Base-by-base conservation (phyloP, 2,888 invertebrate species). In the Syritta pipiens region DNA sequence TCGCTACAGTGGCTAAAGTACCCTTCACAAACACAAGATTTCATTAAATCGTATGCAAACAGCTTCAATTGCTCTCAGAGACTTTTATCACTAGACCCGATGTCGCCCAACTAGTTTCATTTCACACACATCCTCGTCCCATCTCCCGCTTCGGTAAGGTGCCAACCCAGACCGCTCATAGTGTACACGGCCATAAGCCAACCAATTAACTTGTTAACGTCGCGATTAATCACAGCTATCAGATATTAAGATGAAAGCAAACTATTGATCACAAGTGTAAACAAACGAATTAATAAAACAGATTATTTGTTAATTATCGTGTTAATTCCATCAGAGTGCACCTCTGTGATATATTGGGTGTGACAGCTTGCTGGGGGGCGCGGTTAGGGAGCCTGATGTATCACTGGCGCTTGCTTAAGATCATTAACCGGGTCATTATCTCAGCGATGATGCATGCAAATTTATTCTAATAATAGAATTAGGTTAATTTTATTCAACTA, bases 221-320 rank as follows among this genome's bases (percentile, higher is more conserved):
- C 20, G 26, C 20, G 14, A 6, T 37, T 40, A 49, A 63, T 63
- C 20, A 44, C 48, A 32, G 20, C 44, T n/a, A n/a, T n/a, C n/a
- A n/a, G n/a, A 30, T 3, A 17, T 9, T 48, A 48, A 59, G 67
- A 65, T 48, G 67, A 59, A 35, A 26, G 49, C 53, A 26, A 62
- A 42, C 20, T 26, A 60, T 75, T 62, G 53, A 62, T 48, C 55
- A 14, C 17, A 55, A 60, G 48, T 35, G 42, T 68, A 57, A 68
- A 76, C 62, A 69, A 42, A 63, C 44, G 48, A 22, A 62, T 74
- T 51, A 62, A 49, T 48, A 37, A 49, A 55, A 37, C 49, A 68
- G 63, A 69, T 44, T 57, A 69, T 55, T 55, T 12, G 24, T 37
- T 63, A 63, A 69, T 51, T 42, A 62, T 28, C 26, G 48, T 37